Base-by-base conservation (phyloP, 2,888 invertebrate species). In the Micropterix aruncella region DNA sequence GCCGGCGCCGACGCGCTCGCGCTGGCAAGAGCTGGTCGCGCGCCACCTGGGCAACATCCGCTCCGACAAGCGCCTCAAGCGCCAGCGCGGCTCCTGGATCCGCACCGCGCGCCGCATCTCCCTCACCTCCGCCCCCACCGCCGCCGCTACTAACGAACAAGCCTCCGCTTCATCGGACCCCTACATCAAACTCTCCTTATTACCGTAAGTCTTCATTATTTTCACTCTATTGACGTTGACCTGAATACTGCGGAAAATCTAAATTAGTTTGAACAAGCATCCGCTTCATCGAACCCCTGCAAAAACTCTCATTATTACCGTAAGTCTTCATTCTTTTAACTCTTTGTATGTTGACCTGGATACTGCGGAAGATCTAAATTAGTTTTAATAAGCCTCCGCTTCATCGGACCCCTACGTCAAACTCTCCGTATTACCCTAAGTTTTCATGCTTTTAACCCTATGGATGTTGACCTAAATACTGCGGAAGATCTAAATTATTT, bases 11-110 rank as follows among this genome's bases (percentile, higher is more conserved):
- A 44, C 48, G n/a, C 40, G 43, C 12, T 69, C 70, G 62, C 70
- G 68, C 56, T 72, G 71, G 71, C 69, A 71, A 48, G 70, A 70
- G 52, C 64, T 72, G 48, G 70, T 72, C 2, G 70, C 70, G 56
- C 62, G 69, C 36, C 71, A 72, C 53, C 58, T 72, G 43, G 69
- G 70, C 48, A 54, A 68, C 47, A 54, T 70, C 47, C 70, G 66
- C 59, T 67, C 55, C 52, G 71, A 71, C 46, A 71, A 68, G 59
- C 66, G 70, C 7, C 65, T 66, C 47, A 61, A 66, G 53, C 56
- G 69, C 46, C 70, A 70, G 57, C 62, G 68, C 51, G 67, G 68
- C 12, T 69, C 69, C 52, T 69, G 68, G 67, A 63, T 68, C 60
- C 60, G 68, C 52, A 67, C 70, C 37, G 67, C 67, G 2, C 59